phyloP scores from a whole-genome alignment of 2,888 invertebrate species.

The Phrixothrix hirtus region DNA sequence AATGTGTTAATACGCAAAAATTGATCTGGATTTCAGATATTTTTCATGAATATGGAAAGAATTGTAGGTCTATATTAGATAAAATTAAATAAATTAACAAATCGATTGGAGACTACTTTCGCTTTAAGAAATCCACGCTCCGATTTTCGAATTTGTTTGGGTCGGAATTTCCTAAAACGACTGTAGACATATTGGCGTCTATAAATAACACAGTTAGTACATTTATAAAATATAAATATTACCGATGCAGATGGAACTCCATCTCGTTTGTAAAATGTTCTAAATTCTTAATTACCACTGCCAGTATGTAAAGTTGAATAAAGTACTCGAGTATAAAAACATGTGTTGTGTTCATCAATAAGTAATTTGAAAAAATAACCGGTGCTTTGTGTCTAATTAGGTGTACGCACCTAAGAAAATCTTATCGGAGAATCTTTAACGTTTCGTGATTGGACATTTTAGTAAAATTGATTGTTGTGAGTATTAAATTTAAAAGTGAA shows the following conservation, averaged over 20 bases:
- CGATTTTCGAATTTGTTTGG: constrained; percentile 36
- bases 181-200: constrained; percentile 31
- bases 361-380: constrained; percentile 2
- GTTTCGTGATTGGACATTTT: too few relatives aligned
- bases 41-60: constrained; percentile 57
- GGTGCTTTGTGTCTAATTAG: too few relatives aligned
- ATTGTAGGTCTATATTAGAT: constrained; percentile 58
- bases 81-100: constrained; percentile 45
- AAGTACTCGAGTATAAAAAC: constrained; percentile 39
- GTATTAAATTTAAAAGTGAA: neutral
- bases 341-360: constrained; percentile 36
- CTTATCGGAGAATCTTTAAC: too few relatives aligned
- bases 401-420: too few relatives aligned
- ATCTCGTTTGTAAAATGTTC: constrained; percentile 42
- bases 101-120: constrained; percentile 35
- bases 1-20: constrained; percentile 49
- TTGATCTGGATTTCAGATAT: constrained; percentile 39
- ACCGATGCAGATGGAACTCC: constrained; percentile 32
- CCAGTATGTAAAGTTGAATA: constrained; percentile 48
- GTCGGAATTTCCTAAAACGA: constrained; percentile 36
- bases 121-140: constrained; percentile 38
- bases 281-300: constrained; percentile 51
- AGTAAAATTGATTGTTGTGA: neutral
- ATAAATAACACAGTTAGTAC: constrained; percentile 32
- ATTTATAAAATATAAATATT: constrained; percentile 31